These are phyloP conservation scores for Drosophila barbarae DNA, from an alignment of 2,888 invertebrate genomes.

Conservation along the genomic window DNA sequence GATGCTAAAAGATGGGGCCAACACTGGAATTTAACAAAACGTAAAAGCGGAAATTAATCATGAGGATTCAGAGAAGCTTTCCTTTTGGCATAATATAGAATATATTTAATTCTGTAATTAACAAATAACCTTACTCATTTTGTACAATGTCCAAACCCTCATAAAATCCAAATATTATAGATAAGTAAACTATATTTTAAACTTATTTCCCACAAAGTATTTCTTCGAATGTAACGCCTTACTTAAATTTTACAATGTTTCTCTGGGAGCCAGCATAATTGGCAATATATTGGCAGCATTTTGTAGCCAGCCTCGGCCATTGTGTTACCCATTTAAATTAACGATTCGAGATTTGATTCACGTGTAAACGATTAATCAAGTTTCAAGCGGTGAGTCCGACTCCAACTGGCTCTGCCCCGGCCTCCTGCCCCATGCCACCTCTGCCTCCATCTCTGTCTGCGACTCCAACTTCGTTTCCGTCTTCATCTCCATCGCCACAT, in stretches of 20 bases:
- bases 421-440: conserved; percentile 4
- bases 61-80: neutral
- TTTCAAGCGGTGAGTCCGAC: conserved; percentile 48
- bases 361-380: conserved; percentile 70
- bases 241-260: conserved; percentile 16
- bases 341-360: conserved; percentile 62
- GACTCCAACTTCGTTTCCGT: conserved; percentile 16
- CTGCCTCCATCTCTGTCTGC: neutral
- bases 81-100: neutral
- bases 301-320: conserved; percentile 35
- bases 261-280: conserved; percentile 53
- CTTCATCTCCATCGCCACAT: conserved; percentile 21
- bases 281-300: conserved; percentile 58
- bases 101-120: neutral
- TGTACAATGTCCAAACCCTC: neutral
- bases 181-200: neutral
- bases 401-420: conserved; percentile 22
- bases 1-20: too few relatives aligned
- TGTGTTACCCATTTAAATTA: conserved; percentile 57
- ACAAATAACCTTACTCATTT: neutral
- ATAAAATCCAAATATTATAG: neutral
- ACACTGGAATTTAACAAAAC: conserved; percentile 1
- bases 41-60: fast-evolving
- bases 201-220: neutral
- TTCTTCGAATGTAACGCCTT: conserved; percentile 20